phyloP scores from a whole-genome alignment of 2,797 vertebrate genomes.

The Hyperoplus lanceolatus region DNA sequence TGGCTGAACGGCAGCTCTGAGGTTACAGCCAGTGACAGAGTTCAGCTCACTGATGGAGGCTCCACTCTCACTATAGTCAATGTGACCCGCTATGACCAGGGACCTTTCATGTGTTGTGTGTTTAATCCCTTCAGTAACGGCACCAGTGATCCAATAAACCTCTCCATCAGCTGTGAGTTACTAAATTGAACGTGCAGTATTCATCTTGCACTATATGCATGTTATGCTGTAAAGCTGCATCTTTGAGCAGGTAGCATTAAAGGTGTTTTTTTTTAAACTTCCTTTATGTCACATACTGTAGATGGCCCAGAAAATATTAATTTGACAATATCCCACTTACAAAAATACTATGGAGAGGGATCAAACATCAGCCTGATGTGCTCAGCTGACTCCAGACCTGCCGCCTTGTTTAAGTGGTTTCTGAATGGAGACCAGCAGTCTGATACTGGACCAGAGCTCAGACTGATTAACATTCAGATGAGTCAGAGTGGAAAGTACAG shows the following conservation, averaged over 20 bases:
- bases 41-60: conserved; percentile 46
- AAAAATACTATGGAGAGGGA: conserved; percentile 30
- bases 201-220: not conserved
- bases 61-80: conserved; percentile 51
- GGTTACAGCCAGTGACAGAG: conserved; percentile 47
- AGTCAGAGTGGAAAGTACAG: conserved; percentile 70
- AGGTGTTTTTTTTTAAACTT: not conserved
- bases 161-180: conserved; percentile 74
- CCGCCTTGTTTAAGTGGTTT: conserved; percentile 59
- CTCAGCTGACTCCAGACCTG: conserved; percentile 62
- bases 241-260: too few relatives aligned
- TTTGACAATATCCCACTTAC: conserved; percentile 3
- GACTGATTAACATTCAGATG: conserved; percentile 45
- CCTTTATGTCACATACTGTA: conserved; percentile 3
- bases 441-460: conserved; percentile 47
- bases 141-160: conserved; percentile 30
- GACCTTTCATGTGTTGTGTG: conserved; percentile 66
- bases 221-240: not conserved
- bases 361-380: conserved; percentile 62
- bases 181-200: not conserved
- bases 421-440: conserved; percentile 44
- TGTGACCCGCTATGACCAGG: conserved; percentile 65
- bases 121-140: conserved; percentile 49
- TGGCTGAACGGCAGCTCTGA: conserved; percentile 75
- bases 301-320: conserved; percentile 63